These are phyloP conservation scores for Argyresthia albistria DNA, from an alignment of 2,888 invertebrate species.

Conservation along the genomic window DNA sequence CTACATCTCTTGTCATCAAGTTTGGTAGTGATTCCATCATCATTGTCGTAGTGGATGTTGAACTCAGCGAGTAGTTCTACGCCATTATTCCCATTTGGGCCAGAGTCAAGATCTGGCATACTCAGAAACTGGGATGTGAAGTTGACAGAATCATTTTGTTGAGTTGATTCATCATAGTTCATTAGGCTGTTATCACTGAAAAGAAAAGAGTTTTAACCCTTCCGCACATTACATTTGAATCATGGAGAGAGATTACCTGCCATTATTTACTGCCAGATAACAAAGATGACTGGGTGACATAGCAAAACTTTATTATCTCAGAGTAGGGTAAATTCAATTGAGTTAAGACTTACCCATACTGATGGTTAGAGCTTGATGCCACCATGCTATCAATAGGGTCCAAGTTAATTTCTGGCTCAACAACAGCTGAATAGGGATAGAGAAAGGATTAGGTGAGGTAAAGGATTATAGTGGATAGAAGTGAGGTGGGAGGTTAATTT, in stretches of 20 bases:
- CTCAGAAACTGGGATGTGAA: slow-evolving; percentile 43
- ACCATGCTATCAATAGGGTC: neutral
- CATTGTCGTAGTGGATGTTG: slow-evolving; percentile 43
- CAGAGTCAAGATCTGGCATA: slow-evolving; percentile 53
- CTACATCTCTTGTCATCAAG: neutral
- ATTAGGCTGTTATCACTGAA: neutral
- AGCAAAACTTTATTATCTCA: no score
- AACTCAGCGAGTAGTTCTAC: slow-evolving; percentile 52
- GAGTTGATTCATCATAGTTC: slow-evolving; percentile 25
- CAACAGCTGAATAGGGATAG: neutral
- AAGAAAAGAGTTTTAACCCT: neutral
- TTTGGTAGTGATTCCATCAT: slow-evolving; percentile 25
- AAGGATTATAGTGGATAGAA: neutral
- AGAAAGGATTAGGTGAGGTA: neutral
- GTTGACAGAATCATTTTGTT: slow-evolving; percentile 26
- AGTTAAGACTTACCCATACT: no score
- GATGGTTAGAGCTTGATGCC: neutral
- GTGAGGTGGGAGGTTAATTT: neutral
- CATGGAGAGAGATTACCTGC: no score
- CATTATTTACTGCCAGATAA: no score
- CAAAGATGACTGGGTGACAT: no score
- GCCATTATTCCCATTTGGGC: slow-evolving; percentile 27
- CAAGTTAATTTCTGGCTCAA: neutral
- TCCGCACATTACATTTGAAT: neutral
- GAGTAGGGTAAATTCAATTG: no score